Conservation (phyloP, 1,140 invertebrate species). For the Cydia splendana region DNA sequence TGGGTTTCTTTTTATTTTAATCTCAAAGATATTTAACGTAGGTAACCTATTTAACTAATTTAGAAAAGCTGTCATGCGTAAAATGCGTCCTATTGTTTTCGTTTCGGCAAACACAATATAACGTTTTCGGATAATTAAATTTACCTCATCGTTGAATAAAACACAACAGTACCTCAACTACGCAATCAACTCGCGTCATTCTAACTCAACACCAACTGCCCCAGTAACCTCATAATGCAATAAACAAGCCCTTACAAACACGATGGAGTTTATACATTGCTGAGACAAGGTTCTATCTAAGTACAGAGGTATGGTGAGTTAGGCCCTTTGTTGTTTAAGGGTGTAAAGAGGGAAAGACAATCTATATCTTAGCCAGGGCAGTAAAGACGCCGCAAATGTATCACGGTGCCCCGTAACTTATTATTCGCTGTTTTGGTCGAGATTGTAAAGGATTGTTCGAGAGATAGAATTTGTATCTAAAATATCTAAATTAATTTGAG, state of each 20-base stretch:
- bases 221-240: not conserved
- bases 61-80: too few relatives aligned
- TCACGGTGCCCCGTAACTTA: conserved; percentile 13
- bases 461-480: not conserved
- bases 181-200: conserved; percentile 1
- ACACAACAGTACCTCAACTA: not conserved
- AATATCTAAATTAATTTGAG: not conserved
- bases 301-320: not conserved
- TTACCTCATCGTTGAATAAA: not conserved
- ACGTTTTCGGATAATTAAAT: not conserved
- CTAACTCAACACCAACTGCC: conserved; percentile 2
- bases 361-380: conserved; percentile 13
- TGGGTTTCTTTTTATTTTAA: too few relatives aligned
- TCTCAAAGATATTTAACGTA: too few relatives aligned
- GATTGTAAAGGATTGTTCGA: conserved; percentile 6
- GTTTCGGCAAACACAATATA: too few relatives aligned
- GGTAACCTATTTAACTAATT: too few relatives aligned
- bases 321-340: not conserved
- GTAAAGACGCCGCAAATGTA: conserved; percentile 18
- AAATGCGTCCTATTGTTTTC: too few relatives aligned
- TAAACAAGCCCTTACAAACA: not conserved
- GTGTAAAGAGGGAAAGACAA: conserved; percentile 25
- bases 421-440: conserved; percentile 16
- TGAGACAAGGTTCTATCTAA: not conserved
- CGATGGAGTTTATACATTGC: not conserved